Conservation (phyloP, 2,888 invertebrate genomes). For the Hipparchia sbordonii region DNA sequence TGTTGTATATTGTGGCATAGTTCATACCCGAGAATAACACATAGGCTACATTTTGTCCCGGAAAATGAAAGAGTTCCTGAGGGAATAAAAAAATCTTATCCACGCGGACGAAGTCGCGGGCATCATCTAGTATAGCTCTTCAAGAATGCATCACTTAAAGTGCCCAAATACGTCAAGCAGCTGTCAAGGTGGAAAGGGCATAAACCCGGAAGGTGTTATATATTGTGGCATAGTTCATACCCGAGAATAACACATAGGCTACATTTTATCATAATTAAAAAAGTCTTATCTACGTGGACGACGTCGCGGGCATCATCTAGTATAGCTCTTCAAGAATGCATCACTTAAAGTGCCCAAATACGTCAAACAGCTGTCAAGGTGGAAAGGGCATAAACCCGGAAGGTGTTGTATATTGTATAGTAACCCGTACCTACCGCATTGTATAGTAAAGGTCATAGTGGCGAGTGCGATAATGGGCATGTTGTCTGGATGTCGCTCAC, state of each 20-base stretch:
- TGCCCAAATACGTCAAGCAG: slow-evolving; percentile 21
- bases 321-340: background rate
- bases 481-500: slow-evolving; percentile 33
- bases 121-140: too few relatives aligned
- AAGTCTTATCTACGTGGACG: too few relatives aligned
- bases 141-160: background rate
- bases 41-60: too few relatives aligned
- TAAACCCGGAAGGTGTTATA: slow-evolving; percentile 41
- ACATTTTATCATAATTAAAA: too few relatives aligned
- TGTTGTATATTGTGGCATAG: background rate
- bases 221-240: background rate
- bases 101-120: too few relatives aligned
- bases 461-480: slow-evolving; percentile 18
- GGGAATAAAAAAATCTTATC: too few relatives aligned
- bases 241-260: too few relatives aligned
- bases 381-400: slow-evolving; percentile 39
- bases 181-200: slow-evolving; percentile 19
- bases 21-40: background rate
- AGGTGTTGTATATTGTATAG: slow-evolving; percentile 24
- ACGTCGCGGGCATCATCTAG: too few relatives aligned
- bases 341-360: slow-evolving; percentile 15
- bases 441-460: slow-evolving; percentile 35
- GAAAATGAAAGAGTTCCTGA: background rate
- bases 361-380: slow-evolving; percentile 23
- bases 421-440: background rate